Percentiles rank a stretch among this genome's conserved stretches.
These are phyloP conservation scores for Passer domesticus DNA, from an alignment of 2,113 vertebrate genomes.

Conservation along the genomic window DNA sequence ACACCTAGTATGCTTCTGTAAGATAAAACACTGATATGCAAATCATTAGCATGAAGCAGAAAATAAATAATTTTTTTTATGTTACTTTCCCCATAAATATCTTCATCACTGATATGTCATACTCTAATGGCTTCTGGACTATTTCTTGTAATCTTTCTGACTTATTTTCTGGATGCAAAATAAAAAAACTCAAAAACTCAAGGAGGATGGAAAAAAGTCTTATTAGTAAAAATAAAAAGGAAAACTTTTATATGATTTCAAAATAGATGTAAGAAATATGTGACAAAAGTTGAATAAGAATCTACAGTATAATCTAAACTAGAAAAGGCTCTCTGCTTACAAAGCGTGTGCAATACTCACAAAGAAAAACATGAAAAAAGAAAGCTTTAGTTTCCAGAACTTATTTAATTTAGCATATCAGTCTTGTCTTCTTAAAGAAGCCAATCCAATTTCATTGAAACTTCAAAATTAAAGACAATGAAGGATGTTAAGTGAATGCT, in stretches of 20 bases:
- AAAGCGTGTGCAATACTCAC: neutral
- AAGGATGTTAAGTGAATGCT: conserved; percentile 14
- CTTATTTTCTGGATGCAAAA: neutral
- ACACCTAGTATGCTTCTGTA: neutral
- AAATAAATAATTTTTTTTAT: neutral
- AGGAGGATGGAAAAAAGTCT: neutral
- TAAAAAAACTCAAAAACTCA: neutral
- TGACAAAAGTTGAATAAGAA: neutral
- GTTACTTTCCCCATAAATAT: neutral
- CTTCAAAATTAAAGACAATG: conserved; percentile 32
- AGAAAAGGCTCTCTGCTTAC: neutral
- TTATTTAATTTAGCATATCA: neutral
- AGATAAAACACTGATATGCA: neutral
- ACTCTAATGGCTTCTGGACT: neutral
- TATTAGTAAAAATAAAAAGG: neutral
- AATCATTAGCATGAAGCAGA: neutral
- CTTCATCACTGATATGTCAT: neutral
- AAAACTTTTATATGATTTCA: neutral
- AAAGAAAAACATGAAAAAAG: neutral
- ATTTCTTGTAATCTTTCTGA: neutral
- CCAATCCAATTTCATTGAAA: neutral
- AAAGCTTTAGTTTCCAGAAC: neutral
- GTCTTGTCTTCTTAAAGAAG: neutral
- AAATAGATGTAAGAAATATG: neutral
- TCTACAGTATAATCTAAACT: neutral